Evolutionary conservation across 1,140 invertebrate genomes (phyloP), one percentile per base, ranked within the genome.

Genomic region (Apis florea): DNA sequence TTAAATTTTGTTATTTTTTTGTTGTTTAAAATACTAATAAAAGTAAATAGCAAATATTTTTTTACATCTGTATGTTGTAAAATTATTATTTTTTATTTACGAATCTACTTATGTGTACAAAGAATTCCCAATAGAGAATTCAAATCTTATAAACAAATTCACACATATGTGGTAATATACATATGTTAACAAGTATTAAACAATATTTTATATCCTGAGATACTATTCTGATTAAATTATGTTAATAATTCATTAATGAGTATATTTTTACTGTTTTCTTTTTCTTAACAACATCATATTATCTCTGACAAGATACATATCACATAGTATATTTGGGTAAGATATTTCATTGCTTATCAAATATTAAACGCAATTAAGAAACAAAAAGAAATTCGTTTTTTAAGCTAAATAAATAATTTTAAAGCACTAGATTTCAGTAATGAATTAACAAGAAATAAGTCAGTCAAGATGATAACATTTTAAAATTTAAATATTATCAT

Each of bases 251-350:
- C 51, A 31, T 49, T 53, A 53, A 40, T 75, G 81, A 86, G 77
- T 78, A 72, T 85, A 58, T 21, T 10, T 3, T 83, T 82, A 85
- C 79, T 84, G 78, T 85, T 69, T 72, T 83, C 68, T 69, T 84
- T 76, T 69, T 83, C 73, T 77, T 85, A 88, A 85, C 63, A 58
- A 73, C 71, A 82, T 85, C 58, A 81, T 89, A 90, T 90, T 90
- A 88, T 90, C 90, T 89, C 83, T 87, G 86, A 89, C 86, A 83
- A 89, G 83, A 91, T 90, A 81, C 73, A 79, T 90, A 90, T 90
- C 88, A 90, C 90, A 90, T 90, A 79, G 88, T 85, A 90, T 80
- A 86, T 51, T 89, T 88, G 31, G 31, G 82, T 74, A 88, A 88
- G 83, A 83, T 85, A 86, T 63, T 56, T 0, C 70, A 61, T 84